phyloP scores from a whole-genome alignment of 2,797 vertebrate genomes.

The Pitangus sulphuratus region DNA sequence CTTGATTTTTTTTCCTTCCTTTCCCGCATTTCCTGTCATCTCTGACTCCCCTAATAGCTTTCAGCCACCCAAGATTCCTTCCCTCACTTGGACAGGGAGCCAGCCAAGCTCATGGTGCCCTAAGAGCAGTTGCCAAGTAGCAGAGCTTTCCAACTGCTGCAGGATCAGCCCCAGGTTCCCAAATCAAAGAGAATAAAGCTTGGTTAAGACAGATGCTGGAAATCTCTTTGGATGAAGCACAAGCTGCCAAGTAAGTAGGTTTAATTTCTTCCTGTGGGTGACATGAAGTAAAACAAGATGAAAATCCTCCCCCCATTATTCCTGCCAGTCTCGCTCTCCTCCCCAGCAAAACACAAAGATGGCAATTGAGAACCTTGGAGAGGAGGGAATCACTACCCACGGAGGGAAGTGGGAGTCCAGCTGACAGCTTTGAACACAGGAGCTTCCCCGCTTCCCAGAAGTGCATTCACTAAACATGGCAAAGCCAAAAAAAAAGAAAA shows the following conservation, averaged over 20 bases:
- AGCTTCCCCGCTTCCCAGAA: not conserved
- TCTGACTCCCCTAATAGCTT: not conserved
- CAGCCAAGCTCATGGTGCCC: not conserved
- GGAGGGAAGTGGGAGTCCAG: not conserved
- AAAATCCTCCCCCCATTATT: not conserved
- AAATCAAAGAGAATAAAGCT: constrained; percentile 5
- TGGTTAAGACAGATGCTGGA: not conserved
- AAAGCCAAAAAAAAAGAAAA: not conserved
- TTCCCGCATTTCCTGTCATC: not conserved
- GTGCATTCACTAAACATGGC: not conserved
- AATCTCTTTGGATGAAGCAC: not conserved
- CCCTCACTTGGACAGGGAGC: not conserved
- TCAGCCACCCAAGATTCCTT: not conserved
- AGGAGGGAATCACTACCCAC: not conserved
- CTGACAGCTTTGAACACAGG: not conserved
- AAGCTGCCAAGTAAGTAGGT: constrained; percentile 59
- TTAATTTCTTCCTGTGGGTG: constrained; percentile 36
- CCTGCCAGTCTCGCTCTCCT: constrained; percentile 9
- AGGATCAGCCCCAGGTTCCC: not conserved
- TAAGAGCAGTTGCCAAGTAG: not conserved
- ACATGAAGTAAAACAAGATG: not conserved
- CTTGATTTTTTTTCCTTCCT: not conserved
- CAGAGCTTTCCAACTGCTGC: not conserved
- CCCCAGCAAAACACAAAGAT: not conserved
- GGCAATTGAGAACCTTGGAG: not conserved